These are phyloP conservation scores for Tonatia bakeri DNA, from an alignment of 2,113 vertebrate genomes.

Conservation along the genomic window DNA sequence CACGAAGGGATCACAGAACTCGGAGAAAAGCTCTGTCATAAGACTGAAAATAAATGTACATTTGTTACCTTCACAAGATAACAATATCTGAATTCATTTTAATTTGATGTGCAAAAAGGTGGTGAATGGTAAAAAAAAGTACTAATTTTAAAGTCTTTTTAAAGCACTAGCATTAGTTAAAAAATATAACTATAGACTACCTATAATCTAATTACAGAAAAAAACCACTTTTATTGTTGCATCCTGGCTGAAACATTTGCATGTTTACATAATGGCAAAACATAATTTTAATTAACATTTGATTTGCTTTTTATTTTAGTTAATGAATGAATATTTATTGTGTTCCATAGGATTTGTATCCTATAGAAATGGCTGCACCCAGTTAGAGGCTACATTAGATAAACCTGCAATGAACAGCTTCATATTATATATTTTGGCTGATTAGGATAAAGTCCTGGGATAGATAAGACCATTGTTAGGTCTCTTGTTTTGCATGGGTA, in stretches of 20 bases:
- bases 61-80: background rate
- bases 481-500: background rate
- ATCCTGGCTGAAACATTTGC: background rate
- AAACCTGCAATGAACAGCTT: background rate
- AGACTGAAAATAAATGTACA: background rate
- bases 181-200: background rate
- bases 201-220: background rate
- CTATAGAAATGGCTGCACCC: background rate
- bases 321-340: background rate
- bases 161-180: background rate
- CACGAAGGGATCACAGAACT: background rate
- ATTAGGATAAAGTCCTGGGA: background rate
- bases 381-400: background rate
- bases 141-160: background rate
- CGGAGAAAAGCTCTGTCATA: background rate
- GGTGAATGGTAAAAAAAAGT: background rate
- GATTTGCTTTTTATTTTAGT: background rate
- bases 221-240: background rate
- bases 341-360: background rate
- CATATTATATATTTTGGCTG: background rate
- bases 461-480: background rate
- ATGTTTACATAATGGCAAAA: background rate
- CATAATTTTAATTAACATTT: background rate
- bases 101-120: background rate
- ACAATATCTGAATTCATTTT: background rate